Conservation (phyloP, 2,113 vertebrate species). For the Falco punctatus region DNA sequence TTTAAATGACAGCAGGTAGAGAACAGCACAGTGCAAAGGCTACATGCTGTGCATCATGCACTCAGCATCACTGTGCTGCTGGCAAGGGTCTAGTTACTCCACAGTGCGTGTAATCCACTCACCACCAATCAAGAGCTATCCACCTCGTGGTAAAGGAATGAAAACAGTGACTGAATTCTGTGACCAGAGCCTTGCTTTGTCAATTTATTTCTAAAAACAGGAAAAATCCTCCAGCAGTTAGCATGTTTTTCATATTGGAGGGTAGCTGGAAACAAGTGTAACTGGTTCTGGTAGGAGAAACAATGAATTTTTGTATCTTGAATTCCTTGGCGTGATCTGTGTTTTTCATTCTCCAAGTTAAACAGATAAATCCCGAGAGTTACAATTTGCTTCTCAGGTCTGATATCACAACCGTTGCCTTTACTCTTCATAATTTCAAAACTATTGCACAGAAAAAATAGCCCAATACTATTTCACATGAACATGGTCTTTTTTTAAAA, state of each 20-base stretch:
- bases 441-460: not conserved
- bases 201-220: not conserved
- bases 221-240: not conserved
- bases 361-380: not conserved
- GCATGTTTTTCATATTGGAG: not conserved
- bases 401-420: not conserved
- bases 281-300: not conserved
- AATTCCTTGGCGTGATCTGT: not conserved
- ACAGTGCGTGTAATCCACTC: not conserved
- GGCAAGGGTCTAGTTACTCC: not conserved
- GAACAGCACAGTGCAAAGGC: not conserved
- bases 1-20: not conserved
- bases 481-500: not conserved
- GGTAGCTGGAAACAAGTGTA: not conserved
- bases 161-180: not conserved
- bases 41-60: accelerated
- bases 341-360: not conserved
- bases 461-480: not conserved
- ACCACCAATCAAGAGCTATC: not conserved
- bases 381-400: not conserved
- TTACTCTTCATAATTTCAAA: constrained; percentile 30
- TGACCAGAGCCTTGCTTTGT: not conserved
- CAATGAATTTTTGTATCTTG: not conserved
- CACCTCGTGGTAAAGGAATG: not conserved
- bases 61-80: not conserved